A percentile compares a stretch with the other conserved stretches of the same genome.
These are phyloP conservation scores for Bibio marci DNA, from an alignment of 2,888 invertebrate species.

Conservation along the genomic window DNA sequence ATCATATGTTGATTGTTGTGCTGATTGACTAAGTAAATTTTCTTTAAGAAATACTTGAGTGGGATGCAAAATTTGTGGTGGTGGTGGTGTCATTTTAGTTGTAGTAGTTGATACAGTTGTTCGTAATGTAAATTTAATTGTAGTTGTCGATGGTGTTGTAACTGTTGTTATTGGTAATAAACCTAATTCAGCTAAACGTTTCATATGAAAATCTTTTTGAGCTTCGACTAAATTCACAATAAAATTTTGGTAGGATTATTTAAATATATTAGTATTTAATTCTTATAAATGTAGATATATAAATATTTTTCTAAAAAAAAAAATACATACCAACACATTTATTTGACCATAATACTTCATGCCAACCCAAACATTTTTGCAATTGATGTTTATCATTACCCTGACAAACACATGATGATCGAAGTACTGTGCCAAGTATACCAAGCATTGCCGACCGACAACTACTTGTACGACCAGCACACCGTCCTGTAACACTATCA, in stretches of 20 bases:
- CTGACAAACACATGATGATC: constrained; percentile 76
- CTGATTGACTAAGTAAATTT: neutral
- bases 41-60: constrained; percentile 1
- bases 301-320: too few species aligned
- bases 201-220: constrained; percentile 71
- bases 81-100: constrained; percentile 19
- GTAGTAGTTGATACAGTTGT: constrained; percentile 12
- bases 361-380: constrained; percentile 82
- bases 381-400: constrained; percentile 70
- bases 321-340: constrained; percentile 75
- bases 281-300: constrained; percentile 1
- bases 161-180: constrained; percentile 31
- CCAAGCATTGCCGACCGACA: constrained; percentile 75
- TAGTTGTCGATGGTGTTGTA: constrained; percentile 31
- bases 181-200: constrained; percentile 33
- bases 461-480: constrained; percentile 69
- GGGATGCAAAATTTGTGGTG: constrained; percentile 10
- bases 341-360: constrained; percentile 76
- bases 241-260: neutral
- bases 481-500: constrained; percentile 75
- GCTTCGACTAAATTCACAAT: constrained; percentile 71
- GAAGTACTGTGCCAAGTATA: constrained; percentile 74
- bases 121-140: constrained; percentile 16
- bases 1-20: constrained; percentile 20
- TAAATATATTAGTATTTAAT: neutral